These are phyloP conservation scores for Aegotheles bennettii DNA, from an alignment of 2,113 vertebrate genomes.

Conservation along the genomic window DNA sequence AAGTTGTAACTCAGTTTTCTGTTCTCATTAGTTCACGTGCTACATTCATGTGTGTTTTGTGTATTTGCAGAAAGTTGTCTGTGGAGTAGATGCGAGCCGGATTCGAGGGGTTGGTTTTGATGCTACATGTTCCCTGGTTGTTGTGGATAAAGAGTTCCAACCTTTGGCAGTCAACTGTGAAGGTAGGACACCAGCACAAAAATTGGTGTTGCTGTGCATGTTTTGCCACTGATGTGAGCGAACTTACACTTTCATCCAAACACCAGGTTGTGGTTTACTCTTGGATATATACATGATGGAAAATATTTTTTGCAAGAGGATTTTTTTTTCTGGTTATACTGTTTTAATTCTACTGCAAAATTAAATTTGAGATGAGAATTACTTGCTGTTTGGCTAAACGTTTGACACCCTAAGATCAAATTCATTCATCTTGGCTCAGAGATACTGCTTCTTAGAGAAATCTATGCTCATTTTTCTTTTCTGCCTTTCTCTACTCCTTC, in stretches of 20 bases:
- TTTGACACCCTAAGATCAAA: not conserved
- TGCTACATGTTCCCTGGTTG: constrained; percentile 93
- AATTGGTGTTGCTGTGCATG: not conserved
- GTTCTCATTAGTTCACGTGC: not conserved
- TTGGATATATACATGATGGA: not conserved
- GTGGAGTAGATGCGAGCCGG: constrained; percentile 62
- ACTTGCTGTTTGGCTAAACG: not conserved
- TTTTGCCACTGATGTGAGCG: not conserved
- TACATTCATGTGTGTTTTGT: not conserved
- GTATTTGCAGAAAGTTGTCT: constrained; percentile 79
- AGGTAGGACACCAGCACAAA: constrained; percentile 68
- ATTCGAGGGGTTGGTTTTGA: constrained; percentile 92
- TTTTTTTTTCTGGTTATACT: not conserved
- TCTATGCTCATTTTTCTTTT: not conserved
- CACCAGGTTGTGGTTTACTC: not conserved
- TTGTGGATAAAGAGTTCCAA: constrained; percentile 82
- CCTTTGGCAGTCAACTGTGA: constrained; percentile 84
- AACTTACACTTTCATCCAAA: not conserved
- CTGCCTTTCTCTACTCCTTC: not conserved
- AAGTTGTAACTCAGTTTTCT: not conserved
- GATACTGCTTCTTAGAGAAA: not conserved
- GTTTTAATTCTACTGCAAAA: not conserved
- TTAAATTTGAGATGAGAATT: not conserved
- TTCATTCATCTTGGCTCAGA: not conserved
- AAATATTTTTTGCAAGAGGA: not conserved